Percentiles rank a stretch among this genome's conserved stretches.
phyloP scores from a whole-genome alignment of 2,888 invertebrate species.

The Hydraecia micacea region DNA sequence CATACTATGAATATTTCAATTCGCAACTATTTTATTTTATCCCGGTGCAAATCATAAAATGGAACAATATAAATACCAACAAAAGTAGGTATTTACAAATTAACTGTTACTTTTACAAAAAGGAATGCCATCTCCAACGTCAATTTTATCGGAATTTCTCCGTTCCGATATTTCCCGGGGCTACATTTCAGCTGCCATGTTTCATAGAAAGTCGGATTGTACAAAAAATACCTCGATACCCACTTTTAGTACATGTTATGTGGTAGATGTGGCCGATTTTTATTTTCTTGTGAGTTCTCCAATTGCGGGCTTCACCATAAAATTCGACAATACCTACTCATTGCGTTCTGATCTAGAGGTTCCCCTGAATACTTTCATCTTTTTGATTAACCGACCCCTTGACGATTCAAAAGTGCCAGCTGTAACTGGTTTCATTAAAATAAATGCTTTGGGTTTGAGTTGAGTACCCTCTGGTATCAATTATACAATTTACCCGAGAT shows the following conservation, averaged over 20 bases:
- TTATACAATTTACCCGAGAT: neutral
- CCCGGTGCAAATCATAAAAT: constrained; percentile 6
- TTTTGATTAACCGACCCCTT: neutral
- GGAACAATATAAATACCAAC: constrained; percentile 13
- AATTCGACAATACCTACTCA: neutral
- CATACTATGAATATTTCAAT: constrained; percentile 16
- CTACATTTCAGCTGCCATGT: constrained; percentile 37
- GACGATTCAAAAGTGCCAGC: neutral
- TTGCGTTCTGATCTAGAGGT: neutral
- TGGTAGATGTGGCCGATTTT: too few relatives aligned
- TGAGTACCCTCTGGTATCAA: neutral
- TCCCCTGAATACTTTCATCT: neutral
- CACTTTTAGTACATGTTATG: neutral
- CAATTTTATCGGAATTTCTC: constrained; percentile 22
- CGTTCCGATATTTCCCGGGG: constrained; percentile 28
- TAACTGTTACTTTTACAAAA: constrained; percentile 7
- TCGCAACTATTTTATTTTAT: constrained; percentile 12
- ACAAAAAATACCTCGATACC: constrained; percentile 9
- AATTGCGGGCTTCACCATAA: neutral
- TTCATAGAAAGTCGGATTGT: constrained; percentile 3
- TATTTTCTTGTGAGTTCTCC: neutral
- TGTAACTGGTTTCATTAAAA: constrained; percentile 3
- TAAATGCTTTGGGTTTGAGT: neutral
- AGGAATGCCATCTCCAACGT: constrained; percentile 13
- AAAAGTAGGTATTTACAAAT: constrained; percentile 24